phyloP scores from a whole-genome alignment of 1,140 invertebrate species.

The Lanistes nyassanus region DNA sequence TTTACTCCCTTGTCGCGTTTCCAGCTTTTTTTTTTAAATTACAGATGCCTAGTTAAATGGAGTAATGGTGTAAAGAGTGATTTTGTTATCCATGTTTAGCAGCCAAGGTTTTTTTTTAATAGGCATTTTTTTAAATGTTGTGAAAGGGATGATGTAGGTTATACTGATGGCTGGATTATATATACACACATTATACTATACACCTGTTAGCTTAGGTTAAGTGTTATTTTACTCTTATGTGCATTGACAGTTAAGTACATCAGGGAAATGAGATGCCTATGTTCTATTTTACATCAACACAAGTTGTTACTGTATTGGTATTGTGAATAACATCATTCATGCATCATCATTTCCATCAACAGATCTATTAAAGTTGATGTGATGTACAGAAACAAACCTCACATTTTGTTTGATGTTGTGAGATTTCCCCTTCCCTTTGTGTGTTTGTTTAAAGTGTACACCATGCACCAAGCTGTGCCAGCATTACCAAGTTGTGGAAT shows the following conservation, averaged over 20 bases:
- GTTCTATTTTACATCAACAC: too few species aligned
- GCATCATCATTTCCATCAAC: too few species aligned
- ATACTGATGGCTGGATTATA: conserved; percentile 1
- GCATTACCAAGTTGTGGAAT: too few species aligned
- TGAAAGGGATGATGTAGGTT: conserved; percentile 9
- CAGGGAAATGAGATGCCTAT: conserved; percentile 25
- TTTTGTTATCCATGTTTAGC: conserved; percentile 8
- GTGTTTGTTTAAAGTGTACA: too few species aligned
- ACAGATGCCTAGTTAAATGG: conserved; percentile 9
- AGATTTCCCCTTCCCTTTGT: too few species aligned
- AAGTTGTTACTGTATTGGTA: too few species aligned
- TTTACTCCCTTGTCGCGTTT: not conserved
- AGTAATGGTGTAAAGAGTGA: conserved; percentile 19
- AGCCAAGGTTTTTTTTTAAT: not conserved
- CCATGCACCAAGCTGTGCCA: too few species aligned
- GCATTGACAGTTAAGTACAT: conserved; percentile 18
- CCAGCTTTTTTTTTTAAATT: conserved; percentile 10
- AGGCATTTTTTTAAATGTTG: conserved; percentile 10
- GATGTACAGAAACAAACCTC: too few species aligned
- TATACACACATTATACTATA: conserved; percentile 4
- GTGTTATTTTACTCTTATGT: conserved; percentile 11
- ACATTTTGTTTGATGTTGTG: too few species aligned
- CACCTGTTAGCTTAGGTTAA: conserved; percentile 8
- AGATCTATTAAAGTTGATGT: too few species aligned
- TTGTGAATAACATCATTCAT: too few species aligned